Evolutionary conservation across 2,113 vertebrate genomes (phyloP), one percentile per base, ranked within the genome.

Genomic region (Elephantulus edwardii): DNA sequence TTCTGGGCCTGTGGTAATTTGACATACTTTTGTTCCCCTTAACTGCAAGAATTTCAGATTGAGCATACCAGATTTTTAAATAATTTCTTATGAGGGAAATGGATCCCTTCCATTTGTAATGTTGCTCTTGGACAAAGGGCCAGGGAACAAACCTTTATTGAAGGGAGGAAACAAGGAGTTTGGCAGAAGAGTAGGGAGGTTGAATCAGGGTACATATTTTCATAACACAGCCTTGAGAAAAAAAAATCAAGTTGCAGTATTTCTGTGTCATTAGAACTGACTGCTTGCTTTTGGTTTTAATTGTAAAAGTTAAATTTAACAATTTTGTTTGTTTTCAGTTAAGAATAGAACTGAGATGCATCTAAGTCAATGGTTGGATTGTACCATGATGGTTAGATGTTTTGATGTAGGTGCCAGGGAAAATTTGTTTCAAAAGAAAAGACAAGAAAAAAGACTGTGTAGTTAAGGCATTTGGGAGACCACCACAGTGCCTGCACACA

Each of bases 41-140:
- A 93, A 58, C 35, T 58, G 50, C 72, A 93, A 79, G 56, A 86
- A 89, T 87, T 87, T 91, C 87, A 90, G 52, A 70, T 79, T 50
- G 44, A 64, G 7, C 77, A 75, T 76, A 28, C 42, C 71, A 33
- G 30, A 68, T 91, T 78, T 86, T 35, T 86, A 70, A 91, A 85
- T 83, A n/a, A 60, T 64, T 91, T 88, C 81, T 91, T 83, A 28
- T 22, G 70, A 86, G 40, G 91, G 72, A 83, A 83, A 68, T 78
- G 42, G 56, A 75, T 77, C 71, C 77, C 75, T 94, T 35, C 71
- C 77, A 66, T 94, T 35, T 71, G 54, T 89, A 77, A 72, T 94
- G 30, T 62, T 91, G 48, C 38, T 86, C 38, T 91, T 93, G 82
- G 82, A 86, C 92, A 33, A 52, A 60, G 35, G 35, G 74, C 38